Conservation (phyloP, 2,888 invertebrate species). For the Epistrophe eligans region DNA sequence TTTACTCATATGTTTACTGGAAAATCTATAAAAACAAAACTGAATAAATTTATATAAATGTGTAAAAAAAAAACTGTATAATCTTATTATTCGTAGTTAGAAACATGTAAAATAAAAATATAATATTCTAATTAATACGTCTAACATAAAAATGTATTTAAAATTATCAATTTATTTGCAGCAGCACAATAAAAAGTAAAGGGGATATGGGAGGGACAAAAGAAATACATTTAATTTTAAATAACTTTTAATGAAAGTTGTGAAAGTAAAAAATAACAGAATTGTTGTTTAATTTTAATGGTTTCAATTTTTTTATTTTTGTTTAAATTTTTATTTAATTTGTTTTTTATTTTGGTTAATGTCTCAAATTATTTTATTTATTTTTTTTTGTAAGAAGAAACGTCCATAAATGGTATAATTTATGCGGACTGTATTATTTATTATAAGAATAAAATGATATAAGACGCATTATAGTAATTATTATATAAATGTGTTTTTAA, state of each 20-base stretch:
- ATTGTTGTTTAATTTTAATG: conserved; percentile 31
- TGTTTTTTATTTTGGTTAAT: too few relatives aligned
- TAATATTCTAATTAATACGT: conserved; percentile 59
- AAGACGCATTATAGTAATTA: conserved; percentile 42
- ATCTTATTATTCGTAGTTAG: conserved; percentile 69
- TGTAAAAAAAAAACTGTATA: conserved; percentile 55
- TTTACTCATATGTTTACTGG: conserved; percentile 44
- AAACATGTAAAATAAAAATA: conserved; percentile 67
- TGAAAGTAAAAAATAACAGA: conserved; percentile 49
- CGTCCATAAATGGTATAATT: conserved; percentile 16
- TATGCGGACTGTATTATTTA: conserved; percentile 50
- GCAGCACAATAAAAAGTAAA: conserved; percentile 62
- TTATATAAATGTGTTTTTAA: conserved; percentile 57
- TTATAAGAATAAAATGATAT: conserved; percentile 48
- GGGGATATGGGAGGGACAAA: neutral
- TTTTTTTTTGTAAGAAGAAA: neutral
- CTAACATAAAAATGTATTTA: conserved; percentile 41
- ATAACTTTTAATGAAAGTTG: conserved; percentile 30
- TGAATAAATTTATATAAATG: conserved; percentile 47
- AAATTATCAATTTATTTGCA: conserved; percentile 28
- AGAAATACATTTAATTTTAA: neutral
- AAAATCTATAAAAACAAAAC: conserved; percentile 31
- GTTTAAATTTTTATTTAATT: conserved; percentile 5
- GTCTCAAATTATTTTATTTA: neutral
- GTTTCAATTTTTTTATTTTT: neutral